Conservation (phyloP, 2,113 vertebrate species). For the Bubo bubo region DNA sequence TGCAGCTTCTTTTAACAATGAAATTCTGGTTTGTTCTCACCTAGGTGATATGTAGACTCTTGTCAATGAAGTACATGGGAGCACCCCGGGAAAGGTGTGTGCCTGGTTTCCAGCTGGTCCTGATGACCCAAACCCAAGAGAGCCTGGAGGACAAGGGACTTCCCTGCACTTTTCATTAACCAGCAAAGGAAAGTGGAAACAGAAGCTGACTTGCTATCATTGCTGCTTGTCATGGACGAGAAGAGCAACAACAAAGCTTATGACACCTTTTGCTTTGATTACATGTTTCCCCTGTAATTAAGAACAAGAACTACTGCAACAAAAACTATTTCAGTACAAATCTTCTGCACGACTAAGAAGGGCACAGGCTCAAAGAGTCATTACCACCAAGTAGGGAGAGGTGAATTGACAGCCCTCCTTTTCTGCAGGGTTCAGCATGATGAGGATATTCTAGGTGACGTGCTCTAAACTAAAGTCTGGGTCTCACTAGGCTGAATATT, state of each 20-base stretch:
- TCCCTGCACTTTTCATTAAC: not conserved
- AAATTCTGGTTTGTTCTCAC: not conserved
- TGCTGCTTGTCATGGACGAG: not conserved
- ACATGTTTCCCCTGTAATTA: not conserved
- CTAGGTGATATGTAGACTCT: not conserved
- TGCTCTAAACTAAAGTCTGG: not conserved
- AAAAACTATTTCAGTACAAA: not conserved
- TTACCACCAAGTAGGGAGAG: fast-evolving
- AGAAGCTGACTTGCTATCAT: not conserved
- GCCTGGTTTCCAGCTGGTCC: not conserved
- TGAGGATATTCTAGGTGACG: not conserved
- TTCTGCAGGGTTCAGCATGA: not conserved
- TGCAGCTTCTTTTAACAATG: not conserved
- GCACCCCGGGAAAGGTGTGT: not conserved
- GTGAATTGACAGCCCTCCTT: not conserved
- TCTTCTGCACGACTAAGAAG: not conserved
- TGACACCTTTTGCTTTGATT: not conserved
- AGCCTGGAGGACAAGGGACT: not conserved
- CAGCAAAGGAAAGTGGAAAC: not conserved
- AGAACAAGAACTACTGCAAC: not conserved
- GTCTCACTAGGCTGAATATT: not conserved
- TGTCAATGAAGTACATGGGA: not conserved
- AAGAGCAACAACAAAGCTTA: not conserved
- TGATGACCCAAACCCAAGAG: fast-evolving
- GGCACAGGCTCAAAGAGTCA: not conserved